phyloP scores from a whole-genome alignment of 2,888 invertebrate species.

The Cheilosia urbana region DNA sequence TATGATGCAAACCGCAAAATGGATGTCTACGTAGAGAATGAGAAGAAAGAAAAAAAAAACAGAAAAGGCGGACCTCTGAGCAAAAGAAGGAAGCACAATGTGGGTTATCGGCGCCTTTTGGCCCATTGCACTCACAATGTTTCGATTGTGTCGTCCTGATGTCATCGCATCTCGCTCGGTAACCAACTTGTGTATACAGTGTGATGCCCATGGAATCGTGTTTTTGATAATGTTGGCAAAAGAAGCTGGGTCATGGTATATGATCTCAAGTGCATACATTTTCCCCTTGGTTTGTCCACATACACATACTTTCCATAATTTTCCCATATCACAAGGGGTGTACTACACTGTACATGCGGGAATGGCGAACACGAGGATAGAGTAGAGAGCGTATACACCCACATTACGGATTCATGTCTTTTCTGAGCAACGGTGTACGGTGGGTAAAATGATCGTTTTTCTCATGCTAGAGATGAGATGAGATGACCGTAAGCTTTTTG shows the following conservation, averaged over 20 bases:
- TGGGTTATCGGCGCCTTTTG: slow-evolving; percentile 70
- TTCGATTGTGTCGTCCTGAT: slow-evolving; percentile 69
- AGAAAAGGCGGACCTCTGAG: neutral
- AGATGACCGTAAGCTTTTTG: slow-evolving; percentile 66
- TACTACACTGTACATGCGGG: too few relatives aligned
- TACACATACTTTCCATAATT: slow-evolving; percentile 34
- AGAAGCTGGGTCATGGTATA: slow-evolving; percentile 56
- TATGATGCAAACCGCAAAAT: slow-evolving; percentile 58
- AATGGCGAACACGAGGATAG: neutral
- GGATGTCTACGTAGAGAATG: slow-evolving; percentile 11
- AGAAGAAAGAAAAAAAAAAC: slow-evolving; percentile 9
- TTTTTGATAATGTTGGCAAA: slow-evolving; percentile 36
- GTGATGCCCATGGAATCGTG: slow-evolving; percentile 21
- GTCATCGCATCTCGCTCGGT: slow-evolving; percentile 52
- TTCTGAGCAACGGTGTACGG: slow-evolving; percentile 23
- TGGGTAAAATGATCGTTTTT: slow-evolving; percentile 50
- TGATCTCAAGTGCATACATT: slow-evolving; percentile 45
- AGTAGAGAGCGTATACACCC: neutral
- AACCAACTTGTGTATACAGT: neutral
- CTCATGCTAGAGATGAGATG: slow-evolving; percentile 54
- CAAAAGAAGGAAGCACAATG: slow-evolving; percentile 57
- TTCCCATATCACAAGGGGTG: slow-evolving; percentile 22
- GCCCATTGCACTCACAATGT: slow-evolving; percentile 67
- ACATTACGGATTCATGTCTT: slow-evolving; percentile 60
- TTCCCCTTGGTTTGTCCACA: neutral